Percentiles rank a stretch among this genome's conserved stretches.
phyloP scores from a whole-genome alignment of 2,888 invertebrate genomes.

The Sisyra terminalis region DNA sequence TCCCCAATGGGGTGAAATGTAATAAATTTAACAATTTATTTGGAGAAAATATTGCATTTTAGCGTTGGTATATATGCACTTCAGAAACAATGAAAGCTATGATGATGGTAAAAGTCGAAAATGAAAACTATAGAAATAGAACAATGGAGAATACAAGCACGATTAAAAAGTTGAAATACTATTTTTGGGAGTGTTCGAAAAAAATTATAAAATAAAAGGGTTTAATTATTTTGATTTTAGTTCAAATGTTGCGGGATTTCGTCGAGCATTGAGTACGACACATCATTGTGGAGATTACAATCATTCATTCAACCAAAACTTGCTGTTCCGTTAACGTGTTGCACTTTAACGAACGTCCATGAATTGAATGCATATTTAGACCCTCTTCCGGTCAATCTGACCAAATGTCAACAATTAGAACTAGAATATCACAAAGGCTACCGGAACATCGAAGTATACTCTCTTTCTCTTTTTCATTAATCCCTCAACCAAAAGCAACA shows the following conservation, averaged over 20 bases:
- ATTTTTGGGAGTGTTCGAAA: no score
- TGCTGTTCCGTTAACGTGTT: conserved; percentile 24
- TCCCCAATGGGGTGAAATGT: no score
- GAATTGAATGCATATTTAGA: conserved; percentile 48
- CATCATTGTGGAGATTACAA: conserved; percentile 62
- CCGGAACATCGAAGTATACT: conserved; percentile 38
- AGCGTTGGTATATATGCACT: no score
- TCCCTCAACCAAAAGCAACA: no score
- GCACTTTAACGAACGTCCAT: conserved; percentile 39
- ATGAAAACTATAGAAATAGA: no score
- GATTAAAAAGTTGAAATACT: no score
- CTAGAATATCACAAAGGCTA: conserved; percentile 35
- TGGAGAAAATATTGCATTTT: no score
- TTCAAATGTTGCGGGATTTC: conserved; percentile 68
- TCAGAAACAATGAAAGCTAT: no score
- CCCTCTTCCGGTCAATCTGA: conserved; percentile 54
- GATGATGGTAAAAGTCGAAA: no score
- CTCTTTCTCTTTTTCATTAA: neutral
- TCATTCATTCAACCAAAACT: conserved; percentile 44
- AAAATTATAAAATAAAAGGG: no score
- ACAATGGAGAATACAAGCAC: no score
- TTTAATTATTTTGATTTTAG: conserved; percentile 30
- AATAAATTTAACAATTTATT: no score
- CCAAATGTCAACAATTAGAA: conserved; percentile 50
- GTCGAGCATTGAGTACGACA: conserved; percentile 63